These are phyloP conservation scores for Balaeniceps rex DNA, from an alignment of 2,113 vertebrate species.

Conservation along the genomic window DNA sequence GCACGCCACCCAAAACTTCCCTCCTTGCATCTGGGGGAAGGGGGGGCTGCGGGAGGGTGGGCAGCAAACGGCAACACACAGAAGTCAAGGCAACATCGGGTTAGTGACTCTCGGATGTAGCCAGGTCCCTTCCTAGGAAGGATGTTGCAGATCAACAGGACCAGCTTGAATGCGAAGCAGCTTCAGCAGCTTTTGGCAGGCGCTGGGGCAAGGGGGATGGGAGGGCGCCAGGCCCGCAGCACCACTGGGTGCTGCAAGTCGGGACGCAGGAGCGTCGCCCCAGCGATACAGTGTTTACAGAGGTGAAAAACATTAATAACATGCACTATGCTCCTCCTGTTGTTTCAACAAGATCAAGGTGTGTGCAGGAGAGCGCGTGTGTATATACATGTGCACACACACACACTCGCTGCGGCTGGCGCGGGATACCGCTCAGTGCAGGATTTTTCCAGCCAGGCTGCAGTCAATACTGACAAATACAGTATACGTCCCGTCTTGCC, in stretches of 20 bases:
- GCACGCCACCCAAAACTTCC: neutral
- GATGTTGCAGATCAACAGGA: neutral
- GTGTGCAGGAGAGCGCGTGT: neutral
- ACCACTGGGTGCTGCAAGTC: neutral
- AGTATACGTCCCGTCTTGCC: constrained; percentile 11
- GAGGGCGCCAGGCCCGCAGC: neutral
- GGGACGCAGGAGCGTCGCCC: neutral
- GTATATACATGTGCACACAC: neutral
- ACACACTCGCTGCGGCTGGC: neutral
- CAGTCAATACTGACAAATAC: constrained; percentile 54
- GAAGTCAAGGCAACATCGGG: neutral
- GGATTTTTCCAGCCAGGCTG: neutral
- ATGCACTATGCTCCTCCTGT: neutral
- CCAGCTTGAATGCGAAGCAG: neutral
- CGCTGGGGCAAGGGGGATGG: neutral
- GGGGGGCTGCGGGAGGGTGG: neutral
- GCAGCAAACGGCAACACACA: neutral
- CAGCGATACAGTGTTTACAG: neutral
- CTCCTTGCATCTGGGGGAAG: neutral
- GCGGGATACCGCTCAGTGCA: fast-evolving
- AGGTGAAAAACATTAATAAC: constrained; percentile 6
- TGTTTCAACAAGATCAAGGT: constrained; percentile 36
- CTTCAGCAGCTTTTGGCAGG: neutral
- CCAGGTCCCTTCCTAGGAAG: neutral
- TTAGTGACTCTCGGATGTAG: neutral